Percentiles rank a stretch among this genome's conserved stretches.
Conservation (phyloP, 2,797 vertebrate species). For the Cottoperca gobio region DNA sequence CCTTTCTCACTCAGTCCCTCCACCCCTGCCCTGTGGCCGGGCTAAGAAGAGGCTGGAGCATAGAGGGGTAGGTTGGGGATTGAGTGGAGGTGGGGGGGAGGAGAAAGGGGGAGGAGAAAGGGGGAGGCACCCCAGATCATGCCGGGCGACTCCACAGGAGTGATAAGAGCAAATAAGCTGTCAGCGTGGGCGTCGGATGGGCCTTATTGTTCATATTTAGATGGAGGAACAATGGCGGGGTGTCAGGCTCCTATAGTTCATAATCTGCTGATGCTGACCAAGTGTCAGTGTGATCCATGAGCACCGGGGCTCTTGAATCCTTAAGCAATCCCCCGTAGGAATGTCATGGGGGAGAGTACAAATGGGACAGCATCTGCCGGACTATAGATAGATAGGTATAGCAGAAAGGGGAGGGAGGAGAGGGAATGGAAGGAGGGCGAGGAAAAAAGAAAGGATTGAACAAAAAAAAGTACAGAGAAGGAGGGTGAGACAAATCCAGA, state of each 20-base stretch:
- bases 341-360: conserved; percentile 84
- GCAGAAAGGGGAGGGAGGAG: conserved; percentile 58
- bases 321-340: conserved; percentile 81
- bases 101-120: conserved; percentile 46
- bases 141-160: conserved; percentile 71
- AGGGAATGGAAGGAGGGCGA: conserved; percentile 55
- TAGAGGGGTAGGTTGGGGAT: conserved; percentile 17
- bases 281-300: conserved; percentile 84
- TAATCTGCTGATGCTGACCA: conserved; percentile 89
- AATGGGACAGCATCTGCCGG: conserved; percentile 84
- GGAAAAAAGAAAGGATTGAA: conserved; percentile 43
- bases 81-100: conserved; percentile 26
- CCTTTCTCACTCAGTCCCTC: conserved; percentile 30
- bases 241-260: conserved; percentile 85
- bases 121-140: conserved; percentile 69
- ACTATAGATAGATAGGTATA: conserved; percentile 85
- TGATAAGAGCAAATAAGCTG: conserved; percentile 79
- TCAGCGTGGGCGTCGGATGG: conserved; percentile 76
- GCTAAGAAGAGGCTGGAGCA: conserved; percentile 36
- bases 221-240: conserved; percentile 85
- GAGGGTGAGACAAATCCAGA: conserved; percentile 35
- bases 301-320: conserved; percentile 78
- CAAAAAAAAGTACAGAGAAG: conserved; percentile 28
- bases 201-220: conserved; percentile 88
- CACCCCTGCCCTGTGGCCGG: conserved; percentile 48